Base-by-base conservation (phyloP, 2,113 vertebrate genomes). In the Drymodes brunneopygia region DNA sequence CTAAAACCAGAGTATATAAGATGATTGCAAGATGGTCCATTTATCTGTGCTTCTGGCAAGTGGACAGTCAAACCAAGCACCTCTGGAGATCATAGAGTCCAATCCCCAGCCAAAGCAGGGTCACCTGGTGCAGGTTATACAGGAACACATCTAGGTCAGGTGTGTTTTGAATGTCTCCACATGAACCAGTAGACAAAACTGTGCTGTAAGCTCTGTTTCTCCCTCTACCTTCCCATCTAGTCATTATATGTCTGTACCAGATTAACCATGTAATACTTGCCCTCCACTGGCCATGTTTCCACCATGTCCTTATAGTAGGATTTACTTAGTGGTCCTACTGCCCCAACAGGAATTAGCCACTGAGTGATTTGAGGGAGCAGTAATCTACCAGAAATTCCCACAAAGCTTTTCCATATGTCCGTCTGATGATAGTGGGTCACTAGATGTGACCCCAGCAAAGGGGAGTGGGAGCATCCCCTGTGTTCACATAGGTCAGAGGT, bases 1-100 rank as follows among this genome's bases (percentile, higher is more conserved):
- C 51, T 94, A 88, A 93, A 92, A 31, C n/a, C 35, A 66, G 70
- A 15, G 9, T 85, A 62, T 92, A 17, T 65, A 77, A 85, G 42
- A 48, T 89, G 67, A 73, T 82, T 87, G 70, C 33, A 62, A 66
- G 62, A 73, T 31, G 44, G 81, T n/a, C 53, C 42, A 62, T 92
- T 88, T 90, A 24, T 89, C 69, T 87, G 45, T 70, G 29, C 45
- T 85, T 31, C 35, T 85, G 57, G 65, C 61, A 79, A 70, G n/a
- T 42, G 40, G 21, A 45, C 60, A 74, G 56, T 28, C 80, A 78
- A 88, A 58, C n/a, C 44, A 61, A 69, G 73, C 54, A 45, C 33
- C 54, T 53, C 54, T 78, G 72, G 33, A 53, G 33, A 51, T 53
- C 12, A 16, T 53, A 15, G 38, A 45, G 54, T 78, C 54, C 54